phyloP scores from a whole-genome alignment of 2,797 vertebrate species.

The Paguma larvata region DNA sequence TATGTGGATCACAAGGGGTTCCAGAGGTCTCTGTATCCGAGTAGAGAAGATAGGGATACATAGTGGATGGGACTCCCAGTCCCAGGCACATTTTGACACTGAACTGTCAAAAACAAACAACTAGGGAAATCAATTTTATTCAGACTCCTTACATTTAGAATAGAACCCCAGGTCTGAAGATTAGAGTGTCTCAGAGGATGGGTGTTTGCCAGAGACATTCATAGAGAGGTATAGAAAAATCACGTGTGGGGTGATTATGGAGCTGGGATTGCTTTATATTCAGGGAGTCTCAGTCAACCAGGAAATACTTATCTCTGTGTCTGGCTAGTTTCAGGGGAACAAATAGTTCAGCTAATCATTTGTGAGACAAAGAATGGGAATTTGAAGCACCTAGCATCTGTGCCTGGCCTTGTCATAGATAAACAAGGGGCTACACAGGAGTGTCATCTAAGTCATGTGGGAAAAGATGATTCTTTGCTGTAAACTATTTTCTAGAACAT shows the following conservation, averaged over 20 bases:
- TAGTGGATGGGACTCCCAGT: not conserved
- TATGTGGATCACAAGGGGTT: not conserved
- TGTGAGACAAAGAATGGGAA: not conserved
- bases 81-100: not conserved
- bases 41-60: not conserved
- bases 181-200: not conserved
- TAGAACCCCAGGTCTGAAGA: not conserved
- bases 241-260: not conserved
- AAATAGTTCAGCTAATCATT: not conserved
- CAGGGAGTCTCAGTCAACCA: not conserved
- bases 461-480: not conserved
- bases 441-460: not conserved
- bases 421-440: not conserved
- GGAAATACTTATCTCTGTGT: not conserved
- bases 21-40: too few relatives aligned
- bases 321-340: not conserved
- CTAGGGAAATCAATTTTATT: not conserved
- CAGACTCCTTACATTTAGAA: not conserved
- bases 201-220: not conserved
- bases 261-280: not conserved
- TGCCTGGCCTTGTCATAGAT: not conserved
- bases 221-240: rapidly evolving
- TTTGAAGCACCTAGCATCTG: not conserved
- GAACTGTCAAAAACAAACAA: not conserved
- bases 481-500: not conserved